phyloP scores from a whole-genome alignment of 2,113 vertebrate genomes.

The Trichomycterus rosablanca region DNA sequence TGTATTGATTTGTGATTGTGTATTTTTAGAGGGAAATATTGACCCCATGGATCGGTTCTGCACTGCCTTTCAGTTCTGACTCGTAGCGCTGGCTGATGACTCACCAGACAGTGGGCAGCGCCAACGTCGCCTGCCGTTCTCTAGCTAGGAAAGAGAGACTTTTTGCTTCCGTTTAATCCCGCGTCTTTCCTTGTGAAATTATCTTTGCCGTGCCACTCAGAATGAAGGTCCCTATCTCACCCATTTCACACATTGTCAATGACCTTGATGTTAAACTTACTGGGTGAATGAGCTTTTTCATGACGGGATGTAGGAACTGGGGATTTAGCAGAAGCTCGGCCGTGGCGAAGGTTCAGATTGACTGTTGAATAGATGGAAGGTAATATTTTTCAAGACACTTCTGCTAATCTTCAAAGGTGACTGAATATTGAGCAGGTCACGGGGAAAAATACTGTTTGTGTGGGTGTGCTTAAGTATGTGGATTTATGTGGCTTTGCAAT shows the following conservation, averaged over 20 bases:
- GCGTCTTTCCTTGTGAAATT: slow-evolving; percentile 46
- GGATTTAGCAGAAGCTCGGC: slow-evolving; percentile 51
- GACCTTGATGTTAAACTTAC: slow-evolving; percentile 53
- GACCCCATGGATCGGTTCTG: slow-evolving; percentile 20
- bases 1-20: slow-evolving; percentile 20
- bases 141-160: slow-evolving; percentile 18
- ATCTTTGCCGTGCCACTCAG: slow-evolving; percentile 38
- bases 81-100: slow-evolving; percentile 24
- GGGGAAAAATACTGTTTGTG: slow-evolving; percentile 16
- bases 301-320: slow-evolving; percentile 38
- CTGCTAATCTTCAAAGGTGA: slow-evolving; percentile 53
- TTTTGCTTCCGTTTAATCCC: slow-evolving; percentile 44
- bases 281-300: slow-evolving; percentile 48
- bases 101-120: slow-evolving; percentile 26
- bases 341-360: slow-evolving; percentile 48
- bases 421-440: no score
- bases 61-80: background rate
- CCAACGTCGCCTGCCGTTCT: slow-evolving; percentile 18
- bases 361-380: slow-evolving; percentile 48
- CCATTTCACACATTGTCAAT: slow-evolving; percentile 46
- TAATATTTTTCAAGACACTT: slow-evolving; percentile 48
- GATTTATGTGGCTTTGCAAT: slow-evolving; percentile 6
- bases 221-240: slow-evolving; percentile 24
- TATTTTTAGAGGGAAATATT: slow-evolving; percentile 33
- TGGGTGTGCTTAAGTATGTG: background rate